Conservation (phyloP, 2,113 vertebrate genomes). For the Todiramphus chloris region DNA sequence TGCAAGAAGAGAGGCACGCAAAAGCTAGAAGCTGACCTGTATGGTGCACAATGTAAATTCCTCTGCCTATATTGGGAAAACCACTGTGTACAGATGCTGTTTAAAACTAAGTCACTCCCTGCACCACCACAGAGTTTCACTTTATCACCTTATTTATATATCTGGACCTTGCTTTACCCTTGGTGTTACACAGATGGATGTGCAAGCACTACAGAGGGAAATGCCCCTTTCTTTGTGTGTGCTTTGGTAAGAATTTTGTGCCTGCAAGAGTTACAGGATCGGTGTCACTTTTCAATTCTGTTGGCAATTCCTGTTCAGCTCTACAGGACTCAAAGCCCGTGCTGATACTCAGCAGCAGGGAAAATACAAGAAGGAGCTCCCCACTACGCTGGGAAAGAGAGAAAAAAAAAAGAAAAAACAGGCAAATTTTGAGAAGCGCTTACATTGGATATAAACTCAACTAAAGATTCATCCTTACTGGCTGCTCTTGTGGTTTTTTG, state of each 20-base stretch:
- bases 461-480: neutral
- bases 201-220: neutral
- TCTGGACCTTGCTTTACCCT: neutral
- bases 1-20: neutral
- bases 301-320: neutral
- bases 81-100: fast-evolving
- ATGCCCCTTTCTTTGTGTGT: neutral
- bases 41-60: fast-evolving
- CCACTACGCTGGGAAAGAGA: neutral
- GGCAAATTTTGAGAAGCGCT: neutral
- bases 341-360: neutral
- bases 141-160: neutral
- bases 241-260: neutral
- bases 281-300: neutral
- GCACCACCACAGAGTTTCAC: neutral
- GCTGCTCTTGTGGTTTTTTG: neutral
- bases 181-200: neutral
- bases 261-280: neutral
- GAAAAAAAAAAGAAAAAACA: neutral
- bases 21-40: neutral
- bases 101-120: neutral
- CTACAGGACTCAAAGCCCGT: neutral
- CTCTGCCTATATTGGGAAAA: neutral
- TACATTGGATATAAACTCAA: neutral
- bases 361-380: neutral